Conservation (phyloP, 1,140 invertebrate genomes). For the Drosophila orena region DNA sequence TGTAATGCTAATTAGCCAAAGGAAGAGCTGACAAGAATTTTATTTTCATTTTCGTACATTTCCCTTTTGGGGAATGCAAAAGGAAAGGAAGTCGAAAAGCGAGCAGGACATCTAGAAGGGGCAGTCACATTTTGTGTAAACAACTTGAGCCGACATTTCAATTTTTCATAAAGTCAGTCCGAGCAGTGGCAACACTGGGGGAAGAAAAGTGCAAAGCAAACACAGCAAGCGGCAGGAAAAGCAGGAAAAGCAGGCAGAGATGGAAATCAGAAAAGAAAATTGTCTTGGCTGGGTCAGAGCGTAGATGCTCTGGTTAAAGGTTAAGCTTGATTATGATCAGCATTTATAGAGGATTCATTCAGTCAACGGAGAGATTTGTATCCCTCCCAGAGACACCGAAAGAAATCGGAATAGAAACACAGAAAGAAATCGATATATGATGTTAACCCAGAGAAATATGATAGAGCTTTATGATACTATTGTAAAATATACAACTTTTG, state of each 20-base stretch:
- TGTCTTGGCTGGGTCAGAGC: constrained; percentile 23
- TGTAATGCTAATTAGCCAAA: constrained; percentile 82
- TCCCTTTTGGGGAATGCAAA: constrained; percentile 3
- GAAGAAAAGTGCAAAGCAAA: constrained; percentile 71
- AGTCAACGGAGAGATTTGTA: not conserved
- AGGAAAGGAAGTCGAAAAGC: constrained; percentile 4
- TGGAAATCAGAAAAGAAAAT: constrained; percentile 44
- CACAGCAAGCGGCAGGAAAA: constrained; percentile 22
- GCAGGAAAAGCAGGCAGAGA: constrained; percentile 9
- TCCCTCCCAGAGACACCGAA: not conserved
- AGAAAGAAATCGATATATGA: not conserved
- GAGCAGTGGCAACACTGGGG: constrained; percentile 25
- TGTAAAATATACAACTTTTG: not conserved
- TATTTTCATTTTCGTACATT: constrained; percentile 42
- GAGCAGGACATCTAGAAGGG: constrained; percentile 8
- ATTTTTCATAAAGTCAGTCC: constrained; percentile 74
- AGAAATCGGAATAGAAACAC: not conserved
- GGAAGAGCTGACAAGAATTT: constrained; percentile 68
- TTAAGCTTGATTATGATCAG: constrained; percentile 36
- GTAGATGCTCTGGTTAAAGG: constrained; percentile 24
- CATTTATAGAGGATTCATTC: constrained; percentile 1
- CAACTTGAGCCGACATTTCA: constrained; percentile 78
- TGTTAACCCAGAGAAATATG: too few relatives aligned
- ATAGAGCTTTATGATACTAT: not conserved
- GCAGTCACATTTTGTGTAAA: constrained; percentile 71